Evolutionary conservation across 2,113 vertebrate species (phyloP).

Genomic region (Corydoras maculifer): DNA sequence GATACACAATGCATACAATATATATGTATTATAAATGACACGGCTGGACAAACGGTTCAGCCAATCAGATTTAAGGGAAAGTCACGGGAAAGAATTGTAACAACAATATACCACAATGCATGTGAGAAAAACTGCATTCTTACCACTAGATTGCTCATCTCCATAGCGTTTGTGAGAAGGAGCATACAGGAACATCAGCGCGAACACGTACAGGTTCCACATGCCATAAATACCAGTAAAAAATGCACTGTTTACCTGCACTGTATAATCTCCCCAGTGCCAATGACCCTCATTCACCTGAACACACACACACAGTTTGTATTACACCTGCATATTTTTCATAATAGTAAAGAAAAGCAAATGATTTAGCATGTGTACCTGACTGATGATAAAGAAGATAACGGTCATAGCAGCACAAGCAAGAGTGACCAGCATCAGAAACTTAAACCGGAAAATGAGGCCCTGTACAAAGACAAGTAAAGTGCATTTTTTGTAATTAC

Average conservation of each 20-base stretch:
- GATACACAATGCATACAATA: too few relatives aligned
- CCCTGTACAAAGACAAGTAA: slow-evolving; percentile 62
- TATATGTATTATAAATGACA: too few relatives aligned
- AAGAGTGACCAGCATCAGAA: slow-evolving; percentile 96
- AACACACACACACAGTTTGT: neutral
- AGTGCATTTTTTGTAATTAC: neutral
- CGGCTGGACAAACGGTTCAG: too few relatives aligned
- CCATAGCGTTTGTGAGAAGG: slow-evolving; percentile 95
- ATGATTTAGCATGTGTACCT: slow-evolving; percentile 64
- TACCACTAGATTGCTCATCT: slow-evolving; percentile 82
- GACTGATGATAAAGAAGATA: slow-evolving; percentile 97
- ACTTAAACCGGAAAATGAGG: slow-evolving; percentile 96
- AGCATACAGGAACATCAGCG: slow-evolving; percentile 95
- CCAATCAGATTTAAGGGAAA: too few relatives aligned
- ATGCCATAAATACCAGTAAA: slow-evolving; percentile 97
- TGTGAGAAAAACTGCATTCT: slow-evolving; percentile 45
- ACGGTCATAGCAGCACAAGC: slow-evolving; percentile 92
- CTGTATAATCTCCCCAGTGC: slow-evolving; percentile 86
- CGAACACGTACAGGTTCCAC: slow-evolving; percentile 98
- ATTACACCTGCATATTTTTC: neutral
- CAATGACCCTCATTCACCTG: slow-evolving; percentile 94
- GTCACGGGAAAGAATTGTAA: too few relatives aligned
- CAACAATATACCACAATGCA: too few relatives aligned
- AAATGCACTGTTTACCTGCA: slow-evolving; percentile 93
- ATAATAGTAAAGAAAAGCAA: neutral